A percentile compares a stretch with the other conserved stretches of the same genome.
These are phyloP conservation scores for Acanthochromis polyacanthus DNA, from an alignment of 2,113 vertebrate genomes.

Conservation along the genomic window DNA sequence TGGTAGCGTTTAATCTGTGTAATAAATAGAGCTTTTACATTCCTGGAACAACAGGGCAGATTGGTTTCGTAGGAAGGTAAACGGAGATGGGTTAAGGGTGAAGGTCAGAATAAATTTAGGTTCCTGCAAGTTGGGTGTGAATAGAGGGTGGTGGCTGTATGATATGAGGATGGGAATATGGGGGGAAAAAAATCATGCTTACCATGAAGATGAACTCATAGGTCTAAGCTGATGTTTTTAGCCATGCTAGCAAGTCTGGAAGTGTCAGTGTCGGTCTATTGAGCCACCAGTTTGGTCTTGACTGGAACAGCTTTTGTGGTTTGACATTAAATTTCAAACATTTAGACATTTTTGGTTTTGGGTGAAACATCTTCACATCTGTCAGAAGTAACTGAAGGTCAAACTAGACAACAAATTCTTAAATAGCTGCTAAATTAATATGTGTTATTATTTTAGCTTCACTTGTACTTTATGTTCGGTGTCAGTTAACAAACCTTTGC, in stretches of 20 bases:
- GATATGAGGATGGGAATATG: too few species aligned
- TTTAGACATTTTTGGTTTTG: background rate
- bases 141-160: background rate
- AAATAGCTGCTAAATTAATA: too few species aligned
- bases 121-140: conserved; percentile 42
- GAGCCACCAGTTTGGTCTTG: background rate
- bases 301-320: background rate
- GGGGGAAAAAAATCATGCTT: too few species aligned
- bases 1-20: conserved; percentile 43
- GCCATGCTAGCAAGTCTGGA: background rate
- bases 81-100: conserved; percentile 9
- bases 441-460: too few species aligned
- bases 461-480: too few species aligned
- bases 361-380: background rate
- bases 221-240: background rate
- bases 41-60: conserved; percentile 71
- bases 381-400: too few species aligned
- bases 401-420: too few species aligned
- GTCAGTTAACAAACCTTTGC: too few species aligned
- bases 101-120: conserved; percentile 18
- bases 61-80: conserved; percentile 24
- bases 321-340: background rate
- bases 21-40: conserved; percentile 77
- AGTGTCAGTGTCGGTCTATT: background rate
- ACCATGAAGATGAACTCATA: too few species aligned